These are phyloP conservation scores for Chionomys nivalis DNA, from an alignment of 2,113 vertebrate species.

Conservation along the genomic window DNA sequence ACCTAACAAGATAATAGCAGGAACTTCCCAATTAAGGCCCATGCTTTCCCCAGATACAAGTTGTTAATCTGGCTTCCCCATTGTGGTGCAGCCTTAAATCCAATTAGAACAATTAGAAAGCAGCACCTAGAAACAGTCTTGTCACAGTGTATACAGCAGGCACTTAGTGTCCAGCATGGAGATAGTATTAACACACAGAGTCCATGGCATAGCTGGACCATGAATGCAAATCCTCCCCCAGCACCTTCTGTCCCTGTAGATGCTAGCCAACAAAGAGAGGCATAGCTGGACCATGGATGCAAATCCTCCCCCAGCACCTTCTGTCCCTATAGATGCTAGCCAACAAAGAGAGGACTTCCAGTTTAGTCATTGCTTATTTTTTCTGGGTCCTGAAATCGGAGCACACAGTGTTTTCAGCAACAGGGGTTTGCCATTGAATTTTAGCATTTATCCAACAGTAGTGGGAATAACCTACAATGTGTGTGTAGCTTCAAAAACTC, in stretches of 20 bases:
- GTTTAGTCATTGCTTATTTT: background rate
- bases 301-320: background rate
- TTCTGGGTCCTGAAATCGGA: background rate
- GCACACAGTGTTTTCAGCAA: background rate
- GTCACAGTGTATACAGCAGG: background rate
- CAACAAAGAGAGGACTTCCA: background rate
- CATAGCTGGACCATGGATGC: background rate
- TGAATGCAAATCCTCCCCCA: too few species aligned
- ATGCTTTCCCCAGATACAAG: background rate
- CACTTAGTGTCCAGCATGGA: background rate
- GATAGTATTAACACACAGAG: background rate
- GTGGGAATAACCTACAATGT: background rate
- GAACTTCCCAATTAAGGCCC: background rate
- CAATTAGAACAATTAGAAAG: background rate
- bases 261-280: background rate
- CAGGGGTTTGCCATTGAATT: background rate
- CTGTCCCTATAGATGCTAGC: background rate
- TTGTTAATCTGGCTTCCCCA: background rate
- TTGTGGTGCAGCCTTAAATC: background rate
- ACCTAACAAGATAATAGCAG: background rate
- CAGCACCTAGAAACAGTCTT: background rate
- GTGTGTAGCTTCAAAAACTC: background rate
- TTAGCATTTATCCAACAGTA: background rate
- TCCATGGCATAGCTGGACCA: background rate
- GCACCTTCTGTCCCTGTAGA: background rate